phyloP scores from a whole-genome alignment of 2,113 vertebrate species.

The Apus apus region DNA sequence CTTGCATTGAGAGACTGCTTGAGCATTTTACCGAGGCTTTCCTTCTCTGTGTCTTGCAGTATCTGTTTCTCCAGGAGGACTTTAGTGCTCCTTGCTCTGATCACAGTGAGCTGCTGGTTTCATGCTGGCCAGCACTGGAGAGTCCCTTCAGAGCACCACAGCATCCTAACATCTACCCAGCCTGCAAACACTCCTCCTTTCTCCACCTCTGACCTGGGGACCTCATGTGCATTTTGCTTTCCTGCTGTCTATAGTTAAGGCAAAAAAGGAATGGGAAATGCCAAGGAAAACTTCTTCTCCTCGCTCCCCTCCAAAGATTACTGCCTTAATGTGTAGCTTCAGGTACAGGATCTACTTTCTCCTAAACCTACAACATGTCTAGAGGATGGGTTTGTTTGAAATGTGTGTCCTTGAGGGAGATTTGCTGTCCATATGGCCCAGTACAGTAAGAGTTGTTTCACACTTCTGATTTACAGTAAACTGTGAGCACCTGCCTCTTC shows the following conservation, averaged over 20 bases:
- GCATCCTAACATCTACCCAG: background rate
- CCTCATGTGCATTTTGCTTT: constrained; percentile 30
- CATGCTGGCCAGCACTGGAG: background rate
- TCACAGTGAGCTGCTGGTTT: background rate
- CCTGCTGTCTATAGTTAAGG: constrained; percentile 47
- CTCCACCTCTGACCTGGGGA: background rate
- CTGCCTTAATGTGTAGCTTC: background rate
- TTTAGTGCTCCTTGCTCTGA: background rate
- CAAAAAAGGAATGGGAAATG: constrained; percentile 14
- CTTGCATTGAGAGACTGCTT: background rate
- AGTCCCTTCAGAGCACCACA: fast-evolving
- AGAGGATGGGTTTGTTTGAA: background rate
- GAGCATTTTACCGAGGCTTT: background rate
- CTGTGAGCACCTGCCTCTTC: constrained; percentile 41
- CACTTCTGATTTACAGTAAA: constrained; percentile 27
- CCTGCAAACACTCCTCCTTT: background rate
- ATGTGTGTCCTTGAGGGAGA: constrained; percentile 37
- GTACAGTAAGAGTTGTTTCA: background rate
- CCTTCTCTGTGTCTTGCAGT: background rate
- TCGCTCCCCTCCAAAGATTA: background rate
- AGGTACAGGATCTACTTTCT: background rate
- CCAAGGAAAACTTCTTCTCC: constrained; percentile 3
- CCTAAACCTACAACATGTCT: background rate
- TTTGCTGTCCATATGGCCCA: constrained; percentile 27
- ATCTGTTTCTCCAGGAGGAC: background rate